Conservation (phyloP, 2,888 invertebrate species). For the Hipparchia sbordonii region DNA sequence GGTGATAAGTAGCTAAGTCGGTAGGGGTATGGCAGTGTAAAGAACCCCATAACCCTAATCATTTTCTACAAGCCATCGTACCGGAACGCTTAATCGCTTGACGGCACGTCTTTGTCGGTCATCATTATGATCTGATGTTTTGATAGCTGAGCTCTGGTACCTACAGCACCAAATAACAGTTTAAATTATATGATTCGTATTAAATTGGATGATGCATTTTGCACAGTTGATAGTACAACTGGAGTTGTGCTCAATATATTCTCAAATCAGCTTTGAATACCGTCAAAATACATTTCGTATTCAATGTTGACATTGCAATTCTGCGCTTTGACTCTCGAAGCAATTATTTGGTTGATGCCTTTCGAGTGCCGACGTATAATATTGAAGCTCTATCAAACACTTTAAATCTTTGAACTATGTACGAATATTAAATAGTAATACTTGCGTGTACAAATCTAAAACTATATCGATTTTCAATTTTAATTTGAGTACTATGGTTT, state of each 20-base stretch:
- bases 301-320: constrained; percentile 20
- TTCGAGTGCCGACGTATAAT: constrained; percentile 11
- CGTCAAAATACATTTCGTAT: constrained; percentile 25
- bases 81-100: too few relatives aligned
- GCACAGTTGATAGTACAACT: constrained; percentile 2
- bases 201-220: constrained; percentile 11
- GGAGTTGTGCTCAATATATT: constrained; percentile 20
- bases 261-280: constrained; percentile 22
- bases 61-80: too few relatives aligned
- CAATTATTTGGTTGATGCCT: constrained; percentile 18
- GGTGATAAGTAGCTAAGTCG: too few relatives aligned
- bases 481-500: not conserved
- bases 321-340: constrained; percentile 18
- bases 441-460: not conserved
- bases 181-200: constrained; percentile 6
- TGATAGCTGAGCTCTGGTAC: not conserved
- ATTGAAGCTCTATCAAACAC: constrained; percentile 18
- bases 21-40: too few relatives aligned
- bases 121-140: not conserved
- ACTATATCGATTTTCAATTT: not conserved
- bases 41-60: too few relatives aligned
- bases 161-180: not conserved
- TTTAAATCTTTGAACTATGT: constrained; percentile 8
- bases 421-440: not conserved
- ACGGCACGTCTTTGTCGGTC: not conserved